Conservation (phyloP, 1,140 invertebrate species). For the Heliconius melpomene region DNA sequence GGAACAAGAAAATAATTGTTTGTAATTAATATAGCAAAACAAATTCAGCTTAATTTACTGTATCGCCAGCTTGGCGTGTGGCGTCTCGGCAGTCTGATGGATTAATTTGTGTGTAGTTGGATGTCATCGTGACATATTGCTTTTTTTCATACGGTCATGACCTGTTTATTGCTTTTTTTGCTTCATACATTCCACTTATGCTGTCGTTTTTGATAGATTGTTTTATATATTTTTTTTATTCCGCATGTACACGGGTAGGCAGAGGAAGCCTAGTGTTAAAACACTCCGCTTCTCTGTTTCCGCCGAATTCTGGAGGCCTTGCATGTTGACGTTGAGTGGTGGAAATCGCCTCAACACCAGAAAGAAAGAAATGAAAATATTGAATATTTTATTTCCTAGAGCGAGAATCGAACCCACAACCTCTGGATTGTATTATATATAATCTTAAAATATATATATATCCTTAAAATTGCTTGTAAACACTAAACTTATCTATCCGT, state of each 20-base stretch:
- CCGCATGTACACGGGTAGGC: too few species aligned
- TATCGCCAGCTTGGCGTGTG: conserved; percentile 20
- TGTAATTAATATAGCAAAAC: conserved; percentile 15
- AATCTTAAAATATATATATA: neutral
- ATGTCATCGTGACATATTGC: conserved; percentile 35
- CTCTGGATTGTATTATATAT: too few species aligned
- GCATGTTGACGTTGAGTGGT: too few species aligned
- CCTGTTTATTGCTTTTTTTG: conserved; percentile 24
- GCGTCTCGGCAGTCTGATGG: conserved; percentile 22
- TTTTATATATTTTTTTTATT: too few species aligned
- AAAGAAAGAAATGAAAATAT: too few species aligned
- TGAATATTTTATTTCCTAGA: too few species aligned
- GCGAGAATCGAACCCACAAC: too few species aligned
- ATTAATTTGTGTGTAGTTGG: conserved; percentile 30
- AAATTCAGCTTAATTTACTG: conserved; percentile 19
- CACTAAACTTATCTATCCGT: neutral
- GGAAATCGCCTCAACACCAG: too few species aligned
- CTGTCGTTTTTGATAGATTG: neutral
- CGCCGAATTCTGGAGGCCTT: too few species aligned
- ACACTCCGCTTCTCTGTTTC: too few species aligned
- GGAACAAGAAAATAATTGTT: neutral
- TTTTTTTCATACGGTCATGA: conserved; percentile 32
- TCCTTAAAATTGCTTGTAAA: neutral
- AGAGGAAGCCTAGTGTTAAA: too few species aligned
- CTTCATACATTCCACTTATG: neutral